These are phyloP conservation scores for Macrobrachium nipponense DNA, from an alignment of 1,140 invertebrate species.

Conservation along the genomic window DNA sequence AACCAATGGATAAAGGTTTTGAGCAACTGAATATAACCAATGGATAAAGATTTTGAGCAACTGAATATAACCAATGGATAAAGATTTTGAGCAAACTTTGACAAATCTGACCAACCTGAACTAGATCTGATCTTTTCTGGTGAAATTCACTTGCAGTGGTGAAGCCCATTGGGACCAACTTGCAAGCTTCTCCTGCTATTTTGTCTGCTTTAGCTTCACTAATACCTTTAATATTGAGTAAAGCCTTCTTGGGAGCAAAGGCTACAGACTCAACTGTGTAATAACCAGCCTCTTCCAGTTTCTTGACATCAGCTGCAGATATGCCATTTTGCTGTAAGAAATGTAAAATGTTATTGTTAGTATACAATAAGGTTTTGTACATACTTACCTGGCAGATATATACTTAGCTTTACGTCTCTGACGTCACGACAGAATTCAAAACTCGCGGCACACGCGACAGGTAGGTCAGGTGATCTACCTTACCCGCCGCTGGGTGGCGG, in stretches of 20 bases:
- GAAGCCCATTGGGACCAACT: slow-evolving; percentile 97
- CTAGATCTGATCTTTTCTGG: slow-evolving; percentile 90
- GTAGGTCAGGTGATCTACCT: too few species aligned
- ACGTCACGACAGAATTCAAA: too few species aligned
- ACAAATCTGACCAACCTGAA: slow-evolving; percentile 73
- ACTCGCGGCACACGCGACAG: too few species aligned
- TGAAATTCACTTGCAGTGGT: slow-evolving; percentile 97
- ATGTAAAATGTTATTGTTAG: too few species aligned
- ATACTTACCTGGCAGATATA: too few species aligned
- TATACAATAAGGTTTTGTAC: too few species aligned
- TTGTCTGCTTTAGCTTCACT: slow-evolving; percentile 98
- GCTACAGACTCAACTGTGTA: slow-evolving; percentile 96
- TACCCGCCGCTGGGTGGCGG: too few species aligned
- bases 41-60: too few species aligned
- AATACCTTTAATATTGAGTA: slow-evolving; percentile 94
- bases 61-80: too few species aligned
- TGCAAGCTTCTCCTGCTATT: slow-evolving; percentile 90
- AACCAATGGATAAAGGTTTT: too few species aligned
- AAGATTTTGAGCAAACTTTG: neutral
- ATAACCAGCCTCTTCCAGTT: slow-evolving; percentile 91
- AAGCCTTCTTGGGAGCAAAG: slow-evolving; percentile 91
- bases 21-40: neutral
- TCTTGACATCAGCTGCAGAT: slow-evolving; percentile 90
- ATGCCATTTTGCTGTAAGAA: slow-evolving; percentile 77
- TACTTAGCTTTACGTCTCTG: too few species aligned